Conservation (phyloP, 2,797 vertebrate genomes). For the Mionectes olivaceus region DNA sequence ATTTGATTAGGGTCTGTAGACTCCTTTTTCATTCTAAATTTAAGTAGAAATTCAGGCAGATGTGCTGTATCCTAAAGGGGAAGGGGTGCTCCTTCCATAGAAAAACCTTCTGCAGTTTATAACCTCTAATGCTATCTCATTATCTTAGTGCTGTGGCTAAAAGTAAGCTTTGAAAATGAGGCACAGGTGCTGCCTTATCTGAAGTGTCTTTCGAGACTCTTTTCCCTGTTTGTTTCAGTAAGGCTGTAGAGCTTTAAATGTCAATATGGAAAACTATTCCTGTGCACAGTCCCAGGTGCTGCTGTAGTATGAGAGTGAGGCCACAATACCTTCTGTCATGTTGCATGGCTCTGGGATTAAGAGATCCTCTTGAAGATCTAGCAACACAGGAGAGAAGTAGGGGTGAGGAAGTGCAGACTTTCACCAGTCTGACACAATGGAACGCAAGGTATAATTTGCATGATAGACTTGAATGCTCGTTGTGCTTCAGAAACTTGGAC, state of each 20-base stretch:
- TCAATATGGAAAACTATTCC: background rate
- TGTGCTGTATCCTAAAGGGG: background rate
- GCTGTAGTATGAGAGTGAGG: background rate
- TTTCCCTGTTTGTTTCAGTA: background rate
- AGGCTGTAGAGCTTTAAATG: background rate
- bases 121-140: background rate
- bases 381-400: accelerated
- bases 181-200: background rate
- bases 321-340: background rate
- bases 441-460: background rate
- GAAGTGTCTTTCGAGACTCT: background rate
- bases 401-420: background rate
- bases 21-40: background rate
- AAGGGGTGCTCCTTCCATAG: background rate
- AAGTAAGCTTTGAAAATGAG: background rate
- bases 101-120: background rate
- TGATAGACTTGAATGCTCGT: background rate
- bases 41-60: background rate
- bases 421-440: background rate
- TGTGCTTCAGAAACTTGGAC: background rate
- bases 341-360: background rate
- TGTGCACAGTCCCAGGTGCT: background rate
- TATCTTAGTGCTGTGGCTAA: background rate
- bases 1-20: background rate
- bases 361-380: background rate